Evolutionary conservation across 2,113 vertebrate genomes (phyloP).

Genomic region (Gallinago media): DNA sequence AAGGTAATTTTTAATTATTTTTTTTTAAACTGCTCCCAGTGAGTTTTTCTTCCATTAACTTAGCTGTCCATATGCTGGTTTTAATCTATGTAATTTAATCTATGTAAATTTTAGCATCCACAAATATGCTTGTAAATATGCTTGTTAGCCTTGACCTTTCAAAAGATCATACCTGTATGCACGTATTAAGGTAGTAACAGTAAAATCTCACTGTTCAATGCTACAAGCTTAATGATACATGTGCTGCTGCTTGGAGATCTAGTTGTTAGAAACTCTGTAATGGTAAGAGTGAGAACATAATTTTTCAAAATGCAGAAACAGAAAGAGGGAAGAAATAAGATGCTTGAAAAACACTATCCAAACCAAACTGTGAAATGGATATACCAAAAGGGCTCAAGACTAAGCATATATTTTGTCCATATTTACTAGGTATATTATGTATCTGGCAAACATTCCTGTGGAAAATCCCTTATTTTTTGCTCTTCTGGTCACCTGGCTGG

Average conservation of each 20-base stretch:
- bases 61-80: not conserved
- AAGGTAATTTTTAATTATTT: not conserved
- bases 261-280: not conserved
- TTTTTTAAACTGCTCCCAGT: not conserved
- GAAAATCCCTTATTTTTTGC: not conserved
- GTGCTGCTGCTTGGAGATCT: not conserved
- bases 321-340: not conserved
- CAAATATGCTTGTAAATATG: not conserved
- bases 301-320: not conserved
- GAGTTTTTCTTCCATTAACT: not conserved
- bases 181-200: not conserved
- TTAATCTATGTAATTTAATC: not conserved
- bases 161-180: not conserved
- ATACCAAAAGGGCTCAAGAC: not conserved
- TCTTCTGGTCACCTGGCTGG: not conserved
- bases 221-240: not conserved
- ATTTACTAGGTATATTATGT: not conserved
- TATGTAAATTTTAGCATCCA: not conserved
- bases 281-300: not conserved
- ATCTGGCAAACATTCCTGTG: not conserved
- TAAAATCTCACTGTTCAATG: not conserved
- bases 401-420: not conserved
- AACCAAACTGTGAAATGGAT: not conserved
- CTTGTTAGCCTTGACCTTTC: not conserved
- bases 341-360: not conserved